phyloP scores from a whole-genome alignment of 23 tunicate species.

The Trididemnum miniatum region DNA sequence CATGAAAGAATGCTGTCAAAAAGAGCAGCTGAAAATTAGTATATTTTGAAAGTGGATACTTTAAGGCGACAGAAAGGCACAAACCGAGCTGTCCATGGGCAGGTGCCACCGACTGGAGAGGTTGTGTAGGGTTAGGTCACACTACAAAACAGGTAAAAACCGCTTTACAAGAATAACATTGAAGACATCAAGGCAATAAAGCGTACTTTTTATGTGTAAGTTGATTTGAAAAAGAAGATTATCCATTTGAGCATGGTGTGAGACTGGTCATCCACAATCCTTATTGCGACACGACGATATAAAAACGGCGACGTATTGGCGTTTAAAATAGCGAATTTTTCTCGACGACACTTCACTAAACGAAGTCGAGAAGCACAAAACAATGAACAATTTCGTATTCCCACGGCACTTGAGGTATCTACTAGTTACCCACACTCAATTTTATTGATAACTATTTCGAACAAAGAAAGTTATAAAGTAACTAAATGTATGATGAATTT shows the following conservation, averaged over 20 bases:
- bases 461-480: no score
- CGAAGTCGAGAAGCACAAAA: background rate
- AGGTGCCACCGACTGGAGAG: no score
- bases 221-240: background rate
- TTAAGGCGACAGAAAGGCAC: constrained; percentile 18
- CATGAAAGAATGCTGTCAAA: background rate
- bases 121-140: no score
- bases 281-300: background rate
- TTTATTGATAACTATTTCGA: no score
- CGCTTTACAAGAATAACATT: no score
- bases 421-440: no score
- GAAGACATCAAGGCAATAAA: no score
- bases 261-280: background rate
- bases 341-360: background rate
- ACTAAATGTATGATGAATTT: no score
- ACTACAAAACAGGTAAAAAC: no score
- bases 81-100: no score
- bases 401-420: constrained; percentile 26
- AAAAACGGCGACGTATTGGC: background rate
- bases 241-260: background rate
- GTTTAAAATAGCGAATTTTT: background rate
- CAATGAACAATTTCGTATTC: constrained; percentile 7
- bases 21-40: background rate
- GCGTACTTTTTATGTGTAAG: background rate
- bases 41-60: constrained; percentile 11